Conservation (phyloP, 1,140 invertebrate genomes). For the Plectrocnemia conspersa region DNA sequence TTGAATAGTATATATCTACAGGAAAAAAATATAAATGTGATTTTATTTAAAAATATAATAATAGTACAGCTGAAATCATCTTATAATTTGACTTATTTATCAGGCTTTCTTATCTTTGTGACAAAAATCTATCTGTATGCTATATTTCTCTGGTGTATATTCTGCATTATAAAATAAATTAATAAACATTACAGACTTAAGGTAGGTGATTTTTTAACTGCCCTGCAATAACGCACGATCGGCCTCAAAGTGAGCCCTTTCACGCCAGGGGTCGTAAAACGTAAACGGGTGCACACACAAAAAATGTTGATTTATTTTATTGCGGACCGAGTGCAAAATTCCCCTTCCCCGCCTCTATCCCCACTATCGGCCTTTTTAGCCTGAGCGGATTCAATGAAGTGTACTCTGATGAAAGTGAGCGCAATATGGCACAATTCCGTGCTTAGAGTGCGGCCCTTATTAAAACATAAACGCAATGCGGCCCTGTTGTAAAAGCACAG, state of each 20-base stretch:
- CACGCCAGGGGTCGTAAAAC: conserved; percentile 33
- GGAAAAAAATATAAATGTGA: no score
- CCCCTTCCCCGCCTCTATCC: no score
- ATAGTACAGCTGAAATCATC: no score
- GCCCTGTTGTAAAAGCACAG: no score
- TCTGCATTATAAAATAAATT: conserved; percentile 14
- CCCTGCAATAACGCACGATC: conserved; percentile 30
- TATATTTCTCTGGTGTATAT: no score
- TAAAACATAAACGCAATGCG: conserved; percentile 11
- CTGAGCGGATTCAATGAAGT: conserved; percentile 20
- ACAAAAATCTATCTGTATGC: no score
- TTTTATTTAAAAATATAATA: no score
- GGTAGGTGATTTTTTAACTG: conserved; percentile 28
- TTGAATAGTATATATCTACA: no score
- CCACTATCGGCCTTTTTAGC: no score
- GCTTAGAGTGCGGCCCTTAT: conserved; percentile 4
- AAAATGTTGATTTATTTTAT: conserved; percentile 36
- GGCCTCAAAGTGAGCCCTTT: conserved; percentile 32
- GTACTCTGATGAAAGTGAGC: conserved; percentile 17
- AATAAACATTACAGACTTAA: no score
- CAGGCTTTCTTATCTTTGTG: no score
- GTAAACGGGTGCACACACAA: conserved; percentile 33
- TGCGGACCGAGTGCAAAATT: conserved; percentile 14
- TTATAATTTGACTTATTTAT: no score
- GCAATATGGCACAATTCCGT: conserved; percentile 8